Base-by-base conservation (phyloP, 2,888 invertebrate species). In the Blastobasis lacticolella region DNA sequence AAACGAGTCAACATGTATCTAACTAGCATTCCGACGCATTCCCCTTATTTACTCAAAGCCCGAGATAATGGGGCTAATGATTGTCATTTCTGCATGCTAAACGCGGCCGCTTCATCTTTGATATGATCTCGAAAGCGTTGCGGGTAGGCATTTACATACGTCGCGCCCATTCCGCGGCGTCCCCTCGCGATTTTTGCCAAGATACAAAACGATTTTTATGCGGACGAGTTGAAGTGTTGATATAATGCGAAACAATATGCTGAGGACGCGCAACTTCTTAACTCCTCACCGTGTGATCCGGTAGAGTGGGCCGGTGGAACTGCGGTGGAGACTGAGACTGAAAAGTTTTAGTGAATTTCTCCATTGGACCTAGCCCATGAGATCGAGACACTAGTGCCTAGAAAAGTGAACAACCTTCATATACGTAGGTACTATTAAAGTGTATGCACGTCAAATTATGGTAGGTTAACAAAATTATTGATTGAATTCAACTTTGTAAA, bases 51-150 rank as follows among this genome's bases (percentile, higher is more conserved):
- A 54, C 9, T 43, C n/a, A n/a, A 43, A 43, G n/a, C n/a, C 4
- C 38, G 37, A 49, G 7, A n/a, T 45, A 41, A 53, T 48, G 49
- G 47, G 49, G 10, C 43, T 38, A 46, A 49, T 49, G 67, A 67
- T 65, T 73, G 76, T 76, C 75, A 67, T 66, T 66, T 78, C 75
- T 78, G 66, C 62, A 59, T 60, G 56, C 23, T 57, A 60, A 57
- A 59, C 56, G 56, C 57, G 58, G 60, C 58, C 60, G 66, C 69
- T 69, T 71, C 65, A 66, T 75, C 71, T 71, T 69, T 70, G 81
- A 75, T 75, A 77, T 69, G 69, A 80, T 81, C 81, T 81, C 71
- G 78, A 82, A 80, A 81, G 82, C 73, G 75, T 71, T 73, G 72
- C 7, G 48, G 23, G 23, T 78, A 81, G 78, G 77, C 75, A 82